Conservation (phyloP, 2,797 vertebrate species). For the Arrhamphus sclerolepis region DNA sequence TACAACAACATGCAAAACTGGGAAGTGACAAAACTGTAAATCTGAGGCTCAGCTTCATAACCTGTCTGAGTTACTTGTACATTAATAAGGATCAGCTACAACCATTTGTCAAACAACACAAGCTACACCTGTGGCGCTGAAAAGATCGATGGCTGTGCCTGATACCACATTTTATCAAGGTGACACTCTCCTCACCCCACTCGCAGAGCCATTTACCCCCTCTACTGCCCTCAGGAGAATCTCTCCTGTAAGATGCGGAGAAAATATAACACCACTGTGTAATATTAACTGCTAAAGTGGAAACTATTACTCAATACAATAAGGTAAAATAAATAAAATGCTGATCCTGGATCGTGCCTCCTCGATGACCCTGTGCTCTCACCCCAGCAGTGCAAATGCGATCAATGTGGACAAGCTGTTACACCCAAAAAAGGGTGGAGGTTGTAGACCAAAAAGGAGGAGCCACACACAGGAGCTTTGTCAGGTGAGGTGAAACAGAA, state of each 20-base stretch:
- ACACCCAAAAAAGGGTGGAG: conserved; percentile 11
- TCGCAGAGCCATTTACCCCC: conserved; percentile 30
- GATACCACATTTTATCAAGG: conserved; percentile 42
- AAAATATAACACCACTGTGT: background rate
- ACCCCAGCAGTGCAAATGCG: conserved; percentile 21
- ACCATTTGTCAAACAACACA: no score
- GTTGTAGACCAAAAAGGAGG: background rate
- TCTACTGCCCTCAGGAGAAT: conserved; percentile 30
- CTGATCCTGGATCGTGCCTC: background rate
- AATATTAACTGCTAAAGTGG: conserved; percentile 41
- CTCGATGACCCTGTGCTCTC: conserved; percentile 36
- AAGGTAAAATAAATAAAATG: conserved; percentile 1
- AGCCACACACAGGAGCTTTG: conserved; percentile 7
- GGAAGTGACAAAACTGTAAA: no score
- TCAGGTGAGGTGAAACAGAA: conserved; percentile 2
- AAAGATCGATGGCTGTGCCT: conserved; percentile 30
- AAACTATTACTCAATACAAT: no score
- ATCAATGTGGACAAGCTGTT: conserved; percentile 44
- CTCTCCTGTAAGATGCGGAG: background rate
- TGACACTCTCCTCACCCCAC: conserved; percentile 39
- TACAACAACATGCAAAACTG: no score
- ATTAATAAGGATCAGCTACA: no score
- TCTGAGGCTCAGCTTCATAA: no score
- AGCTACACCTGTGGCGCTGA: background rate
- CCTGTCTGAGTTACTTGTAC: no score